Evolutionary conservation across 2,797 vertebrate genomes (phyloP).

Genomic region (Hypotaenidia philippensis): DNA sequence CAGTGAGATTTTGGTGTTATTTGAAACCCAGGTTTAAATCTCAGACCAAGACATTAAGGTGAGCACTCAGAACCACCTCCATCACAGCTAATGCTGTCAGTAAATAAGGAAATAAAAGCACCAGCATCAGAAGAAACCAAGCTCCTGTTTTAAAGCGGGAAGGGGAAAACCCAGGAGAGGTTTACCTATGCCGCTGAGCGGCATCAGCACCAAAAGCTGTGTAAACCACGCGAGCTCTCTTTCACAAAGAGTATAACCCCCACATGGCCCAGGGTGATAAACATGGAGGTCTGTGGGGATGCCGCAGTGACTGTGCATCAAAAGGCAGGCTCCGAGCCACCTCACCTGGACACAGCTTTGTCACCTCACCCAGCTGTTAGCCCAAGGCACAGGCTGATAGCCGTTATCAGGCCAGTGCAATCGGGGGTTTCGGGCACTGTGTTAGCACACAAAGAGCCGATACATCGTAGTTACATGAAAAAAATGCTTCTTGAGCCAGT

Average conservation of each 20-base stretch:
- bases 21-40: not conserved
- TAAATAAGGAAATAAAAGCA: not conserved
- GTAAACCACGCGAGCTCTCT: fast-evolving
- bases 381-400: not conserved
- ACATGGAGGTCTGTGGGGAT: fast-evolving
- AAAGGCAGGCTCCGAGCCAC: not conserved
- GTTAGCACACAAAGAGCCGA: not conserved
- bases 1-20: not conserved
- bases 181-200: not conserved
- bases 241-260: not conserved
- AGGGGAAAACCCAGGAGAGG: not conserved
- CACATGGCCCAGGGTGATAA: not conserved
- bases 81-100: fast-evolving
- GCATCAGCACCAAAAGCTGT: not conserved
- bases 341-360: not conserved
- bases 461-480: not conserved
- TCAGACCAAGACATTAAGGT: not conserved
- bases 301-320: no score
- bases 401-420: not conserved
- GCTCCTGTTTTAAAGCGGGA: not conserved
- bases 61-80: not conserved
- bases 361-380: not conserved
- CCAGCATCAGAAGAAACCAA: not conserved
- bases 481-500: not conserved
- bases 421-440: not conserved